Conservation (phyloP, 2,888 invertebrate species). For the Acrocyrtus sp. region DNA sequence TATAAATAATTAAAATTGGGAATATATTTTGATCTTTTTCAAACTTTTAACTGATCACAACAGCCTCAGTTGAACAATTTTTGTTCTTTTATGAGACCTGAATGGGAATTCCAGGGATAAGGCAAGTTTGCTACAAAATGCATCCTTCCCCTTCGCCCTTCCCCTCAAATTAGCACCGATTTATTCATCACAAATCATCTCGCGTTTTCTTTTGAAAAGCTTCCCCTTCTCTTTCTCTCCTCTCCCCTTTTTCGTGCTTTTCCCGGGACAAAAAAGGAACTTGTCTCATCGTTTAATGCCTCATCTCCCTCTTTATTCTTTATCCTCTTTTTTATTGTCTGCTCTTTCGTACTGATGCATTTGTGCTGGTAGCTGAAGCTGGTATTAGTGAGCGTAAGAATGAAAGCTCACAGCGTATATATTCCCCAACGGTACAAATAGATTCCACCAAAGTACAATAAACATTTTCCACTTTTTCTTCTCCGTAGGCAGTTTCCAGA, state of each 20-base stretch:
- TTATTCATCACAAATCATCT: constrained; percentile 51
- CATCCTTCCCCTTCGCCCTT: constrained; percentile 40
- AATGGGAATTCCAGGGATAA: no score
- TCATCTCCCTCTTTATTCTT: constrained; percentile 13
- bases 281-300: no score
- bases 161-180: constrained; percentile 52
- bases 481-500: constrained; percentile 45
- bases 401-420: constrained; percentile 5
- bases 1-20: no score
- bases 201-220: constrained; percentile 26
- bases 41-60: no score
- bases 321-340: constrained; percentile 25
- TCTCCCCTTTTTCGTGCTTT: constrained; percentile 21
- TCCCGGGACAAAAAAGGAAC: constrained; percentile 24
- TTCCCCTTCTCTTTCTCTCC: constrained; percentile 32
- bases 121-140: no score
- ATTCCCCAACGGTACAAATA: constrained; percentile 11
- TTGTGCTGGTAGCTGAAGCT: constrained; percentile 10
- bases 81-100: no score
- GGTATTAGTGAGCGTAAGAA: constrained; percentile 29
- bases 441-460: constrained; percentile 2
- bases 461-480: neutral
- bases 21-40: no score
- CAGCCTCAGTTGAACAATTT: no score
- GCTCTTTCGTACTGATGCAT: constrained; percentile 29